phyloP scores from a whole-genome alignment of 2,113 vertebrate genomes.

The Brachionichthys hirsutus region DNA sequence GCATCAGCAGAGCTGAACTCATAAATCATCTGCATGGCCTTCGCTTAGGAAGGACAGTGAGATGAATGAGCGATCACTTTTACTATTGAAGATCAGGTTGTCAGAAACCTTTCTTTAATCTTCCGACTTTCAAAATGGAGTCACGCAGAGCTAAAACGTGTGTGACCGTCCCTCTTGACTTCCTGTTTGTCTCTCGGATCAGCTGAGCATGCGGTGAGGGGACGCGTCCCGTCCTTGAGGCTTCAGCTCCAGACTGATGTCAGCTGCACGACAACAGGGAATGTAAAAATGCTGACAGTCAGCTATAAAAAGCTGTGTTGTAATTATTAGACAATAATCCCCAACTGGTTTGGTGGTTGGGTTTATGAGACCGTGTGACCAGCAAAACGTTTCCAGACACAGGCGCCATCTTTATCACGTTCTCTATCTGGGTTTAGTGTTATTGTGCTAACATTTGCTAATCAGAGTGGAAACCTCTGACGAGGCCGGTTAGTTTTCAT shows the following conservation, averaged over 20 bases:
- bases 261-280: slow-evolving; percentile 10
- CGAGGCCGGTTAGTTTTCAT: too few relatives aligned
- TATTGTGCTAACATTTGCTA: too few relatives aligned
- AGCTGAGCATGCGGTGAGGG: slow-evolving; percentile 7
- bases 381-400: too few relatives aligned
- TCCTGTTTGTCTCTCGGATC: slow-evolving; percentile 26
- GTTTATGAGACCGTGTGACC: too few relatives aligned
- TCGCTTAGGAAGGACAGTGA: neutral
- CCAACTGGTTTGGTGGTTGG: too few relatives aligned
- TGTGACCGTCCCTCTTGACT: slow-evolving; percentile 1
- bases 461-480: too few relatives aligned
- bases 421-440: too few relatives aligned
- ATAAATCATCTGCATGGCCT: neutral
- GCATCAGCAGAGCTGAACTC: neutral
- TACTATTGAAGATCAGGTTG: neutral
- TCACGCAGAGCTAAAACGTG: too few relatives aligned
- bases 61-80: neutral
- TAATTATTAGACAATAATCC: neutral
- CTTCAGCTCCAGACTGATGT: slow-evolving; percentile 2
- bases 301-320: too few relatives aligned
- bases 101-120: slow-evolving; percentile 11
- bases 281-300: slow-evolving; percentile 23
- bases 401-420: too few relatives aligned
- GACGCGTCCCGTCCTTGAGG: neutral
- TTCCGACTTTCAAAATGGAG: neutral